Base-by-base conservation (phyloP, 1,140 invertebrate species). In the Papilio xuthus region DNA sequence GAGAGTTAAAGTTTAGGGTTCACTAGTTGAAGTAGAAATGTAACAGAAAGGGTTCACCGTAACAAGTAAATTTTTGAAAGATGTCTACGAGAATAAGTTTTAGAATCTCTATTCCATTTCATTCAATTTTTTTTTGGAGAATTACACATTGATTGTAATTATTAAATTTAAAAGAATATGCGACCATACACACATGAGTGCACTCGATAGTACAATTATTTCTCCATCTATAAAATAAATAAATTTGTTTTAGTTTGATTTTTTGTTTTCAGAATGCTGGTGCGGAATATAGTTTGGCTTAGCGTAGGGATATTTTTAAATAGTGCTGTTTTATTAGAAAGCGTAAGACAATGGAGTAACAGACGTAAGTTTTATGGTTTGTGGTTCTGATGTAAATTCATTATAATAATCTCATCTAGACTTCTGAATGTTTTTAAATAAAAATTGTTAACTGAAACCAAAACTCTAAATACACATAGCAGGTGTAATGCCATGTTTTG, bases 311-410 rank as follows among this genome's bases (percentile, higher is more conserved):
- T 85, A 42, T 72, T 87, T 50, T 83, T 84, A 47, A 83, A 89
- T 76, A 60, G 78, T n/a, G 44, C 82, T 20, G 60, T 85, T 15
- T 41, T 82, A 70, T 78, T 88, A 26, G 80, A 90, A 60, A 85
- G 82, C 78, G 56, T 79, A 15, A 82, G 70, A 47, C 73, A 79
- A 47, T 89, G 88, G 86, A 77, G 78, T 26, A 77, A 86, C 15
- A 86, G 70, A 83, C 90, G 90, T 91, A 82, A 89, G 90, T 84
- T 78, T 60, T 71, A 67, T 67, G 12, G 26, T 28, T 76, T 70
- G 69, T 69, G 26, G 42, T 67, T 73, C 32, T 53, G 28, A 53
- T 41, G 26, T 60, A 37, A 28, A 41, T 73, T 44, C 15, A 42
- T 78, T 78, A 67, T 67, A 28, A 67, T 6, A 67, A 67, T 13